Conservation (phyloP, 1,140 invertebrate genomes). For the Gyrodactylus salaris region DNA sequence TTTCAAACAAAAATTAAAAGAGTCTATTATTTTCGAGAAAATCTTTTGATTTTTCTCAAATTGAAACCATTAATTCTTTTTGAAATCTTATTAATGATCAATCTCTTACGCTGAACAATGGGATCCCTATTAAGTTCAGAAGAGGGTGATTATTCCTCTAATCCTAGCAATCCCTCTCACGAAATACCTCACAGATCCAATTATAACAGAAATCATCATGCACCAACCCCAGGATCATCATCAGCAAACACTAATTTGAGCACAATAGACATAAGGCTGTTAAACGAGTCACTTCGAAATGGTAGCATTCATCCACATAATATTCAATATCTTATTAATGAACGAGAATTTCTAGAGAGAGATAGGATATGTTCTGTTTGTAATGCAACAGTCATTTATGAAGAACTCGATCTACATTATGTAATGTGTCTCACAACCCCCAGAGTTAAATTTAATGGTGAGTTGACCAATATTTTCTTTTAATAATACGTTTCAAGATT, state of each 20-base stretch:
- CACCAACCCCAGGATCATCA: not conserved
- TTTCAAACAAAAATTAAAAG: not conserved
- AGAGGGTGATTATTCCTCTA: not conserved
- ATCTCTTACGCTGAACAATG: not conserved
- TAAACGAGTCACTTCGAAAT: no score
- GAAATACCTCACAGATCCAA: not conserved
- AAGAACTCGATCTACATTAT: not conserved
- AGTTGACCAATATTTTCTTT: no score
- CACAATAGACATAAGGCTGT: not conserved
- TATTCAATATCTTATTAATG: not conserved
- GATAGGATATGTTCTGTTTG: constrained; percentile 3
- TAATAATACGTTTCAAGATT: no score
- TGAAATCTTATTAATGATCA: not conserved
- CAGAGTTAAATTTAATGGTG: constrained; percentile 4
- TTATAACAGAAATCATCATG: not conserved
- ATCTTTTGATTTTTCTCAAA: not conserved
- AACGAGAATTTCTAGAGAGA: not conserved
- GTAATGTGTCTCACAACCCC: constrained; percentile 1
- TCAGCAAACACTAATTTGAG: not conserved
- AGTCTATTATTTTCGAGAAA: not conserved
- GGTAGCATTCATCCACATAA: no score
- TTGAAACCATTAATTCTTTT: not conserved
- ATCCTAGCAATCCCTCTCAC: not conserved
- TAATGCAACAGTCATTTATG: not conserved
- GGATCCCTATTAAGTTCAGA: not conserved